Conservation (phyloP, 2,113 vertebrate genomes). For the Muscicapa adusta region DNA sequence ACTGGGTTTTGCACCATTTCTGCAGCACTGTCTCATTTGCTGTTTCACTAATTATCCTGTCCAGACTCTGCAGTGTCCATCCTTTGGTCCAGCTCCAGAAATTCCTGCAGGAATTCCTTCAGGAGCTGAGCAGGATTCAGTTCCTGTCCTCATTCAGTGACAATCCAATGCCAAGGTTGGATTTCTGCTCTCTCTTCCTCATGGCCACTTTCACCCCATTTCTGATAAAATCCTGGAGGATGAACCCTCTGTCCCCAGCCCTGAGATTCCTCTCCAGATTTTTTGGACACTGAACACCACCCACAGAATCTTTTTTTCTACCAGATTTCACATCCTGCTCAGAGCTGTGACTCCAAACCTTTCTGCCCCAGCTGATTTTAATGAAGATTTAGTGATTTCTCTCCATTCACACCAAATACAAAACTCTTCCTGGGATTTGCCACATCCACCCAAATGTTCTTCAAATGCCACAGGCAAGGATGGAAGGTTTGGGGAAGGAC, state of each 20-base stretch:
- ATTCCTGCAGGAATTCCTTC: not conserved
- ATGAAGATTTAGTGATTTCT: not conserved
- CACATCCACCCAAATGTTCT: not conserved
- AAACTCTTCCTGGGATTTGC: not conserved
- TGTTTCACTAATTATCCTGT: fast-evolving
- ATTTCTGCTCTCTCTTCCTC: not conserved
- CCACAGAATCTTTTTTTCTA: not conserved
- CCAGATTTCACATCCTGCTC: not conserved
- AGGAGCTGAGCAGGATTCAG: not conserved
- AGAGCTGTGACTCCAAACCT: not conserved
- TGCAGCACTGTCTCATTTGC: not conserved
- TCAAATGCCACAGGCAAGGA: not conserved
- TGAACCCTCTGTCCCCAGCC: not conserved
- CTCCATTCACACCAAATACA: not conserved
- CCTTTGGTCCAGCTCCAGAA: not conserved
- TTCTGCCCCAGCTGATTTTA: not conserved
- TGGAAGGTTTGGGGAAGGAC: not conserved
- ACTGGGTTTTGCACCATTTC: not conserved
- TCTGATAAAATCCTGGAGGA: not conserved
- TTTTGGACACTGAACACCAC: not conserved
- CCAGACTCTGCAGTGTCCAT: fast-evolving
- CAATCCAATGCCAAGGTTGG: not conserved
- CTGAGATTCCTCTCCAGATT: not conserved
- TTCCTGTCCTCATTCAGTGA: not conserved
- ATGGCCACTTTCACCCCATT: not conserved